Percentiles rank a stretch among this genome's conserved stretches.
Conservation (phyloP, 2,797 vertebrate species). For the Simalia tracyae region DNA sequence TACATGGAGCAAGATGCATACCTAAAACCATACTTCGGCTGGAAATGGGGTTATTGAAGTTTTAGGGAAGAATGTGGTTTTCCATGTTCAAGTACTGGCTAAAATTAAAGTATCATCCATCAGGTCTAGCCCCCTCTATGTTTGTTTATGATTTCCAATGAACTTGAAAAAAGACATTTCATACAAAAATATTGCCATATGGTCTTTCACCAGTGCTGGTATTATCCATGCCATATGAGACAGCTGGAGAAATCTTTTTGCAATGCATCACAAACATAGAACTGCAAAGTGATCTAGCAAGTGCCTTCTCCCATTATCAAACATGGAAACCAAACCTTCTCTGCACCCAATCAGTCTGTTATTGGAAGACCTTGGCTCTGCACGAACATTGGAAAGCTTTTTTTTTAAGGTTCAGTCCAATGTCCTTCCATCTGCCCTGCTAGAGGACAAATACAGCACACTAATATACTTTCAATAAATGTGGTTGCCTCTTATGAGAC, state of each 20-base stretch:
- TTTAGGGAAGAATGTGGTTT: neutral
- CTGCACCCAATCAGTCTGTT: neutral
- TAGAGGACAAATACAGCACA: neutral
- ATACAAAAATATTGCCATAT: neutral
- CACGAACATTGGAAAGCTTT: neutral
- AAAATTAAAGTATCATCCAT: neutral
- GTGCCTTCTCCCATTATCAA: neutral
- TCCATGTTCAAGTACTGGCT: neutral
- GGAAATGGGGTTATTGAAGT: neutral
- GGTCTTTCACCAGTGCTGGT: neutral
- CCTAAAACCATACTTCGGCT: neutral
- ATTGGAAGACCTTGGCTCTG: neutral
- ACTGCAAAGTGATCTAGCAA: neutral
- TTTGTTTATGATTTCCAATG: neutral
- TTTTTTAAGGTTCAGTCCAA: neutral
- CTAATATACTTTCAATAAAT: neutral
- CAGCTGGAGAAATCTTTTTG: neutral
- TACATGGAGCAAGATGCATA: neutral
- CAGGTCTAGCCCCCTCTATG: neutral
- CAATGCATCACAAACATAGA: neutral
- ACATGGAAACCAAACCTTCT: neutral
- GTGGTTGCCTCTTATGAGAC: neutral
- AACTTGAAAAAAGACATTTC: neutral
- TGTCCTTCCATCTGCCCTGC: neutral
- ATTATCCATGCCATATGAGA: neutral